These are phyloP conservation scores for Bombus confusus DNA, from an alignment of 1,140 invertebrate species.

Conservation along the genomic window DNA sequence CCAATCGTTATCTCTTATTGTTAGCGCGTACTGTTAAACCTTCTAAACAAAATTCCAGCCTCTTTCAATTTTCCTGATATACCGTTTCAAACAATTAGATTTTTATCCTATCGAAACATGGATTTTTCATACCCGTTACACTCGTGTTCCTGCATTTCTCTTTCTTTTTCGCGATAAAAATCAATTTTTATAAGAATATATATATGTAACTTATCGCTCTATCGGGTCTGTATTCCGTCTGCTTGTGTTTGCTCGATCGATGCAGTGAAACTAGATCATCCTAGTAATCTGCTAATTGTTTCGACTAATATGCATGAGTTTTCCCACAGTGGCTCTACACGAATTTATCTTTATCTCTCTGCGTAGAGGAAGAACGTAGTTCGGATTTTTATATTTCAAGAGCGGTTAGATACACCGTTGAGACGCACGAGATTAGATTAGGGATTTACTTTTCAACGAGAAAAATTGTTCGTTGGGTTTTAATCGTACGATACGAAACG, in stretches of 20 bases:
- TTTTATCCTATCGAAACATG: no score
- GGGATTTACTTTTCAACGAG: neutral
- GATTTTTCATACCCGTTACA: no score
- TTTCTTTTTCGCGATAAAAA: no score
- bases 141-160: no score
- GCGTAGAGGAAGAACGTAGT: neutral
- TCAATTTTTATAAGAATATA: no score
- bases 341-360: neutral
- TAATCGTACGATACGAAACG: neutral
- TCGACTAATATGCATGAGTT: neutral
- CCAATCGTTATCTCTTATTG: neutral
- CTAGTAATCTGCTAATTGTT: neutral
- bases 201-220: no score
- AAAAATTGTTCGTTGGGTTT: neutral
- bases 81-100: neutral
- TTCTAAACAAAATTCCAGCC: no score
- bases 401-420: neutral
- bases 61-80: neutral
- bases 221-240: no score
- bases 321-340: neutral
- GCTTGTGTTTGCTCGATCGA: no score
- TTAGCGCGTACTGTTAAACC: neutral
- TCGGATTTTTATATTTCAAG: neutral
- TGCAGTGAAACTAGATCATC: no score
- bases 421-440: constrained; percentile 17